Percentiles rank a stretch among this genome's conserved stretches.
Conservation (phyloP, 2,888 invertebrate genomes). For the Onchidella celtica region DNA sequence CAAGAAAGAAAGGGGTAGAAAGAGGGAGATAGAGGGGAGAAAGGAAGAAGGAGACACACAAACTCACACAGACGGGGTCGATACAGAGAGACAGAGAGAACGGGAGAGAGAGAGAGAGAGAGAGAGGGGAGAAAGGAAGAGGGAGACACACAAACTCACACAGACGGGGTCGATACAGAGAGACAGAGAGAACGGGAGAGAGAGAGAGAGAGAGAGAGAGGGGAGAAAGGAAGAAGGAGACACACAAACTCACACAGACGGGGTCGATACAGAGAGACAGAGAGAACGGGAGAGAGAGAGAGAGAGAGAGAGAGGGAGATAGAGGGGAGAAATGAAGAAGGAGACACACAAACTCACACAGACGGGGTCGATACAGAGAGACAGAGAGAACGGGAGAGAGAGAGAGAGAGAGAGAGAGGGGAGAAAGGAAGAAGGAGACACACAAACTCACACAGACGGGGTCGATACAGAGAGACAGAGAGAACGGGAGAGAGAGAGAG, state of each 20-base stretch:
- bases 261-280: not conserved
- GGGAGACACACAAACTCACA: not conserved
- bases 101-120: not conserved
- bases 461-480: too few species aligned
- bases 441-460: too few species aligned
- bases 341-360: too few species aligned
- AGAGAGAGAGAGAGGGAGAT: not conserved
- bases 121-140: not conserved
- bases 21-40: not conserved
- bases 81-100: not conserved
- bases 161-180: not conserved
- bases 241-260: not conserved
- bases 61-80: not conserved
- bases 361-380: not conserved
- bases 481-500: too few species aligned
- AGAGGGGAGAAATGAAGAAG: not conserved
- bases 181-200: not conserved
- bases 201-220: not conserved
- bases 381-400: not conserved
- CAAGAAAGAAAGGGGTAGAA: not conserved
- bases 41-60: not conserved
- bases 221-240: not conserved
- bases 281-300: not conserved
- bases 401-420: conserved; percentile 12
- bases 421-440: not conserved